Conservation (phyloP, 1,140 invertebrate species). For the Pteromalus puparum region DNA sequence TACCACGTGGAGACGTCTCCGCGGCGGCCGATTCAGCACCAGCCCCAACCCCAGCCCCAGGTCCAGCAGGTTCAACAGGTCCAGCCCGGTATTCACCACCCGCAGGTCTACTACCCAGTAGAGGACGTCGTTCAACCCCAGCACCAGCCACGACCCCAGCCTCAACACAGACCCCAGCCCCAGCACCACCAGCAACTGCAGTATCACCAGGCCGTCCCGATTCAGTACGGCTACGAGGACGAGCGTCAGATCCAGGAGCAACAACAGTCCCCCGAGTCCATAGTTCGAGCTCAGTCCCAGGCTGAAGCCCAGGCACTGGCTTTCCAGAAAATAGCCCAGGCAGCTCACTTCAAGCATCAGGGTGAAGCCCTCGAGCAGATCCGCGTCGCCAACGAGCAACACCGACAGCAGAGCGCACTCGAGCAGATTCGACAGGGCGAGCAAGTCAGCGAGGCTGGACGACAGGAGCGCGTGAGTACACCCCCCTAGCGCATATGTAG, state of each 20-base stretch:
- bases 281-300: slow-evolving; percentile 66
- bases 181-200: slow-evolving; percentile 25
- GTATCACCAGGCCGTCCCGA: slow-evolving; percentile 57
- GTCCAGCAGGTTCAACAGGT: too few relatives aligned
- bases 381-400: slow-evolving; percentile 64
- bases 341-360: slow-evolving; percentile 69
- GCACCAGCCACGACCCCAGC: background rate
- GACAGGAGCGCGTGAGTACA: slow-evolving; percentile 39
- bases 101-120: slow-evolving; percentile 29
- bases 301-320: slow-evolving; percentile 70
- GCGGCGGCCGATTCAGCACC: slow-evolving; percentile 35
- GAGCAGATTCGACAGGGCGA: slow-evolving; percentile 71
- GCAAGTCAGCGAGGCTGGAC: slow-evolving; percentile 70
- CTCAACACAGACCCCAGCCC: background rate
- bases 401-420: slow-evolving; percentile 67
- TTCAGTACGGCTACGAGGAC: slow-evolving; percentile 67
- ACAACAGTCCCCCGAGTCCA: slow-evolving; percentile 60
- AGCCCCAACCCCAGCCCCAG: background rate
- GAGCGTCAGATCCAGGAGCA: slow-evolving; percentile 55
- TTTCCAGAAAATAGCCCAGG: slow-evolving; percentile 69
- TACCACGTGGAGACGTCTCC: slow-evolving; percentile 72
- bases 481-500: too few relatives aligned
- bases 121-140: slow-evolving; percentile 3
- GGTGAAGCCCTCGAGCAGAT: slow-evolving; percentile 68
- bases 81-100: background rate